Conservation (phyloP, 2,888 invertebrate genomes). For the Hartigia nigra region DNA sequence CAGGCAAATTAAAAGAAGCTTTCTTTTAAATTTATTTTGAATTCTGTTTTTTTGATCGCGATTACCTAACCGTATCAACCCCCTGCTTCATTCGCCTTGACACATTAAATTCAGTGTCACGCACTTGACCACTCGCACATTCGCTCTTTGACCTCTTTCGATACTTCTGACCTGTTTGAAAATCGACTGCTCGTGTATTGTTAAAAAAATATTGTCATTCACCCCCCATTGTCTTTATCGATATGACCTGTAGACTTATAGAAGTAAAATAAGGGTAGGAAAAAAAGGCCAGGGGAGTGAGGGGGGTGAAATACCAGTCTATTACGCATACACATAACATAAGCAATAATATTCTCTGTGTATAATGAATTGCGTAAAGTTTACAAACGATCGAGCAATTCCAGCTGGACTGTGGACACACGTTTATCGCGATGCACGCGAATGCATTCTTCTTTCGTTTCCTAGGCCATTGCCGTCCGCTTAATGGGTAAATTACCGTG, state of each 20-base stretch:
- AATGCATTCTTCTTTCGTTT: constrained; percentile 43
- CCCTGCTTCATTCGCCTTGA: not conserved
- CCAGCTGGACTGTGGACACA: constrained; percentile 33
- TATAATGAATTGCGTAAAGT: constrained; percentile 26
- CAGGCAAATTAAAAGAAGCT: not conserved
- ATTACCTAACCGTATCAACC: not conserved
- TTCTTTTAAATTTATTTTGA: constrained; percentile 2
- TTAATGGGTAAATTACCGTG: not conserved
- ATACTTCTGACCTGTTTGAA: not conserved
- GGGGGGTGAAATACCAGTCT: not conserved
- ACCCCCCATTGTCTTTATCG: not conserved
- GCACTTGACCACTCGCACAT: not conserved
- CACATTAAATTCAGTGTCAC: not conserved
- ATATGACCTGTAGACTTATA: not conserved
- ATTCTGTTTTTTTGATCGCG: not conserved
- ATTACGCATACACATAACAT: not conserved
- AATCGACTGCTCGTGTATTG: not conserved
- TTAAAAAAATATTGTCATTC: not conserved
- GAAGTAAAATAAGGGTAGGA: not conserved
- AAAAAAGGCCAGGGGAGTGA: too few relatives aligned
- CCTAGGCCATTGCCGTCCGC: not conserved
- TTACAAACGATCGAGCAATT: constrained; percentile 47
- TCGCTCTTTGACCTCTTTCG: not conserved
- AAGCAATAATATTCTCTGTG: not conserved
- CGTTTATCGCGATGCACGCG: constrained; percentile 21